A percentile compares a stretch with the other conserved stretches of the same genome.
phyloP scores from a whole-genome alignment of 2,888 invertebrate species.

The Punctoribates punctum region DNA sequence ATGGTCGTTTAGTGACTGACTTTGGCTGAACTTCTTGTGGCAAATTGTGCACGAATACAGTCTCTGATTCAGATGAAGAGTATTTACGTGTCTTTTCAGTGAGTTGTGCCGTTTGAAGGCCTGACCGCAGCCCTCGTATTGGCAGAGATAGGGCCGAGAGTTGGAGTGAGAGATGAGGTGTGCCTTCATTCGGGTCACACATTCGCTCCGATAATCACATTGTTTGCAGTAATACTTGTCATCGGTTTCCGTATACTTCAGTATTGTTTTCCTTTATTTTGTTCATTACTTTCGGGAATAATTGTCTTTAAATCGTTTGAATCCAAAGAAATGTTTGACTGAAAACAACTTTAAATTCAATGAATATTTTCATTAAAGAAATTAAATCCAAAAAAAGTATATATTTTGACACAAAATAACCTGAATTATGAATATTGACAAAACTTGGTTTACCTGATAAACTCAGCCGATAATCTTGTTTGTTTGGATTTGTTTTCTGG shows the following conservation, averaged over 20 bases:
- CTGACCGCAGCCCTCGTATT: not conserved
- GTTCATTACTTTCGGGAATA: too few species aligned
- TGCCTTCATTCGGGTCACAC: not conserved
- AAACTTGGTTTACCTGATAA: too few species aligned
- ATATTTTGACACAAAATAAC: too few species aligned
- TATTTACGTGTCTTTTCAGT: not conserved
- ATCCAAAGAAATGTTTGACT: too few species aligned
- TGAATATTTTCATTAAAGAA: too few species aligned
- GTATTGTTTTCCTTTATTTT: not conserved
- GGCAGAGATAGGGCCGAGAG: not conserved
- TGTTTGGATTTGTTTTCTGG: too few species aligned
- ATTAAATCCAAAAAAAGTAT: too few species aligned
- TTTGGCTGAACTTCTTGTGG: not conserved
- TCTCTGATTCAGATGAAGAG: not conserved
- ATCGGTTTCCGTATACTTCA: not conserved
- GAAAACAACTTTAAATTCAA: too few species aligned
- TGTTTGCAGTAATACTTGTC: not conserved
- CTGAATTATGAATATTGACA: too few species aligned
- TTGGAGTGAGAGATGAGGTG: conserved; percentile 1
- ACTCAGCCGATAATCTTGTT: too few species aligned
- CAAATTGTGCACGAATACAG: not conserved
- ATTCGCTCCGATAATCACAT: not conserved
- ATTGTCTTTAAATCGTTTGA: too few species aligned
- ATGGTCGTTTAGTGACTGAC: not conserved
- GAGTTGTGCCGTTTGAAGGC: not conserved